Conservation (phyloP, 2,797 vertebrate genomes). For the Amblyopsis hoosieri region DNA sequence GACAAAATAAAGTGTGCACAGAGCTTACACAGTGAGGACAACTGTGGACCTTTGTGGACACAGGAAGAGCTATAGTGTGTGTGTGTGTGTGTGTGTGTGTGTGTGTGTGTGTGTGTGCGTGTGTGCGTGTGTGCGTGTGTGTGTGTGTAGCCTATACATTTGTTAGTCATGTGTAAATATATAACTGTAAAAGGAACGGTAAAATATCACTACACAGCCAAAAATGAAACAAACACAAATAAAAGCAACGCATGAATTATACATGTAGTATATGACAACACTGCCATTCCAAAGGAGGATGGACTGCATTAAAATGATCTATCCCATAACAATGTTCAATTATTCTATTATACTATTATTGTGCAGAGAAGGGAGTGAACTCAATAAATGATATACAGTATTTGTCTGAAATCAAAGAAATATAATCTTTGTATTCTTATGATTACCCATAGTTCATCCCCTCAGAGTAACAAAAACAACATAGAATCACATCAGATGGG, state of each 20-base stretch:
- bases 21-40: slow-evolving; percentile 32
- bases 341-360: background rate
- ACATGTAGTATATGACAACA: too few species aligned
- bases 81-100: background rate
- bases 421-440: background rate
- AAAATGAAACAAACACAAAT: too few species aligned
- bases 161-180: background rate
- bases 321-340: too few species aligned
- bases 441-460: slow-evolving; percentile 11
- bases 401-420: too few species aligned
- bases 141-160: background rate
- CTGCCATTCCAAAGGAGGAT: too few species aligned
- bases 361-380: background rate
- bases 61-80: background rate
- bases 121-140: background rate
- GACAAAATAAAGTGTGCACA: slow-evolving; percentile 19
- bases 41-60: slow-evolving; percentile 22
- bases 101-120: background rate
- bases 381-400: too few species aligned
- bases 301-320: too few species aligned
- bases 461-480: slow-evolving; percentile 29
- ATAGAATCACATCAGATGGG: slow-evolving; percentile 58
- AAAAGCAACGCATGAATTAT: too few species aligned
- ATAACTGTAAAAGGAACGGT: background rate
- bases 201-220: background rate